These are phyloP conservation scores for Automeris io DNA, from an alignment of 2,888 invertebrate species.

Conservation along the genomic window DNA sequence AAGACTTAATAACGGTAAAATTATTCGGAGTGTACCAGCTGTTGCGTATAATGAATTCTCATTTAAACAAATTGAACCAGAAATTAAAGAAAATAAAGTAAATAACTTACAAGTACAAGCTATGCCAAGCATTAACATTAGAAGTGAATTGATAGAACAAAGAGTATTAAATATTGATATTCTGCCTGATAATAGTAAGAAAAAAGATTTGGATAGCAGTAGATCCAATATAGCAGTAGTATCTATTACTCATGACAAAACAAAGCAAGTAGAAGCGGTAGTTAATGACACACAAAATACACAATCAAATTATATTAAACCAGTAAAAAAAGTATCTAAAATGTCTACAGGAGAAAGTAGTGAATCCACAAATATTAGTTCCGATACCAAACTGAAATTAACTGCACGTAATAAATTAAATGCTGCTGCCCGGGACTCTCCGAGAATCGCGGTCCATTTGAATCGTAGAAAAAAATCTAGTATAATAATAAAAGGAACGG, in stretches of 20 bases:
- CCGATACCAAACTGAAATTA: slow-evolving; percentile 31
- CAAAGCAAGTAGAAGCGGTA: slow-evolving; percentile 11
- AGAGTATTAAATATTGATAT: slow-evolving; percentile 71
- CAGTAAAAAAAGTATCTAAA: slow-evolving; percentile 47
- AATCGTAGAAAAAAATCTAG: slow-evolving; percentile 23
- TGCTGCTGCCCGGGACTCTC: slow-evolving; percentile 24
- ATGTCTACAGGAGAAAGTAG: slow-evolving; percentile 57
- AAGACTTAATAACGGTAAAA: slow-evolving; percentile 32
- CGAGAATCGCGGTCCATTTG: slow-evolving; percentile 24
- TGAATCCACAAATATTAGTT: slow-evolving; percentile 45
- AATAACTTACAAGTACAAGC: slow-evolving; percentile 55
- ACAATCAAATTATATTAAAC: slow-evolving; percentile 16
- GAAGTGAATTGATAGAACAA: slow-evolving; percentile 65
- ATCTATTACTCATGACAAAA: slow-evolving; percentile 34
- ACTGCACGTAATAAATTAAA: slow-evolving; percentile 28
- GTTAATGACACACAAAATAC: slow-evolving; percentile 8
- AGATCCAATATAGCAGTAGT: slow-evolving; percentile 51
- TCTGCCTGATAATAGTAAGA: slow-evolving; percentile 39
- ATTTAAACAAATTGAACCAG: slow-evolving; percentile 42
- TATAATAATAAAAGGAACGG: slow-evolving; percentile 25
- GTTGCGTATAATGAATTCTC: slow-evolving; percentile 56
- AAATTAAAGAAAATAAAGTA: slow-evolving; percentile 19
- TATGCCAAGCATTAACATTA: slow-evolving; percentile 72
- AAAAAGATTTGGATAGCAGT: slow-evolving; percentile 16
- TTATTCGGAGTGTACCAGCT: slow-evolving; percentile 28